These are phyloP conservation scores for Colletes gigas DNA, from an alignment of 1,140 invertebrate species.

Conservation along the genomic window DNA sequence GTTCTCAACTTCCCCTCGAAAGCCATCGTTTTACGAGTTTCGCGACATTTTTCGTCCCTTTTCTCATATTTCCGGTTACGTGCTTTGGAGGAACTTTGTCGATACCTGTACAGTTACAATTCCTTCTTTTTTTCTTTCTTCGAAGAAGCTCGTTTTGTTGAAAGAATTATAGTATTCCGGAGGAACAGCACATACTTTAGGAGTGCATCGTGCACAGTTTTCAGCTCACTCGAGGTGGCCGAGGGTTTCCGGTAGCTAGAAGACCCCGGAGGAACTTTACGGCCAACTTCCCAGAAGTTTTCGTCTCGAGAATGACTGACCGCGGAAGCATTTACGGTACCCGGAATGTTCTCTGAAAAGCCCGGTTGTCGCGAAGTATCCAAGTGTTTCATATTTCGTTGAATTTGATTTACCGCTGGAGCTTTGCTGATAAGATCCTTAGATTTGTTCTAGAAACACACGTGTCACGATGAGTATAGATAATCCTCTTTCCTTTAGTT, in stretches of 20 bases:
- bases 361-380: constrained; percentile 36
- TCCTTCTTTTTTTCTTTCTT: constrained; percentile 3
- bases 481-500: neutral
- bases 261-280: constrained; percentile 41
- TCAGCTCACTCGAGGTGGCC: neutral
- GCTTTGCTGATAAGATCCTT: neutral
- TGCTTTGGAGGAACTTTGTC: neutral
- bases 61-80: constrained; percentile 8
- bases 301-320: constrained; percentile 48
- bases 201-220: constrained; percentile 14
- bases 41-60: constrained; percentile 6
- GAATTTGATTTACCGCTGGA: neutral
- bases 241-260: constrained; percentile 21
- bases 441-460: neutral
- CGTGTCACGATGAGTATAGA: neutral
- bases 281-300: constrained; percentile 47
- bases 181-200: neutral
- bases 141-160: neutral
- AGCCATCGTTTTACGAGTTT: constrained; percentile 13
- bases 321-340: constrained; percentile 47
- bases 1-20: constrained; percentile 10
- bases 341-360: constrained; percentile 34
- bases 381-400: constrained; percentile 36
- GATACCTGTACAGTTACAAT: neutral
- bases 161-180: neutral